phyloP scores from a whole-genome alignment of 1,140 invertebrate species.

The Drosophila eugracilis region DNA sequence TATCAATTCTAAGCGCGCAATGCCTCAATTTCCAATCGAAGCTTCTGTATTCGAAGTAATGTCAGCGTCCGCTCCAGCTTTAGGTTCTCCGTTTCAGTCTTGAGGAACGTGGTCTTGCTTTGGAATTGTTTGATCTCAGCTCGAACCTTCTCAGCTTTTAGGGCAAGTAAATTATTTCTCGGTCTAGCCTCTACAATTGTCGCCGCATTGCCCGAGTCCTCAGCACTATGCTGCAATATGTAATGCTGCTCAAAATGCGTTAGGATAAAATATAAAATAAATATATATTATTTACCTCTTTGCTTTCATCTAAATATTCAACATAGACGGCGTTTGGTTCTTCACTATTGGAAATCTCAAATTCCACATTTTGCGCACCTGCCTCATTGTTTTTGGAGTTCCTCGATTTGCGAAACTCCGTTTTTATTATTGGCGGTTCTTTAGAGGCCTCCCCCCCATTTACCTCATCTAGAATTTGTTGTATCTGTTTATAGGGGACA shows the following conservation, averaged over 20 bases:
- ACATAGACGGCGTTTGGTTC: background rate
- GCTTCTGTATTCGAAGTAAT: constrained; percentile 32
- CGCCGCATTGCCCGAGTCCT: constrained; percentile 3
- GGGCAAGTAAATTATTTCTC: constrained; percentile 16
- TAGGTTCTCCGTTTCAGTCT: constrained; percentile 42
- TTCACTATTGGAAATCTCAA: constrained; percentile 8
- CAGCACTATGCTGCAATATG: constrained; percentile 16
- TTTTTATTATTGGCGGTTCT: background rate
- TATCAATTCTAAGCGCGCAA: constrained; percentile 14
- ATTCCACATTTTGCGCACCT: constrained; percentile 14
- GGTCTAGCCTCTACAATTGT: constrained; percentile 16
- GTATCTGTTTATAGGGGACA: constrained; percentile 13
- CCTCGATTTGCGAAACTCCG: background rate
- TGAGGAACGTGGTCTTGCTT: constrained; percentile 41
- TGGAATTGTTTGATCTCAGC: constrained; percentile 45
- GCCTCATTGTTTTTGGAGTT: background rate
- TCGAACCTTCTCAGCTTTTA: constrained; percentile 33
- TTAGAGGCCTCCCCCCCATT: background rate
- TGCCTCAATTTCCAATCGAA: constrained; percentile 42
- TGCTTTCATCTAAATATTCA: constrained; percentile 21
- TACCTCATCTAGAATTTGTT: constrained; percentile 25
- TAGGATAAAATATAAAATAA: background rate
- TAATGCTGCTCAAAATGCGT: constrained; percentile 2
- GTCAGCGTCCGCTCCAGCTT: constrained; percentile 42
- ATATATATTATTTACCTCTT: constrained; percentile 18